A percentile compares a stretch with the other conserved stretches of the same genome.
Conservation (phyloP, 2,888 invertebrate species). For the Aspidapion aeneum region DNA sequence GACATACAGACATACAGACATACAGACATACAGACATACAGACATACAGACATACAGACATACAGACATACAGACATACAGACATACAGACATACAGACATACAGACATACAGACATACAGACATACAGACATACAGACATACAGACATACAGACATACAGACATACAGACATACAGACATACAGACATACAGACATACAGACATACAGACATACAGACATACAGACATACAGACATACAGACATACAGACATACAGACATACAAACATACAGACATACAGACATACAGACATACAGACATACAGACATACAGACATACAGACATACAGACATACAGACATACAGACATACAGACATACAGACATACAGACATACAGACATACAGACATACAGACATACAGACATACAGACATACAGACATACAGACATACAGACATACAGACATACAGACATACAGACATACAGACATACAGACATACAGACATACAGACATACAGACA, state of each 20-base stretch:
- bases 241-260: neutral
- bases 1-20: too few species aligned
- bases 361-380: neutral
- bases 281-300: neutral
- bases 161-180: too few species aligned
- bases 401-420: neutral
- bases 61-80: too few species aligned
- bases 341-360: neutral
- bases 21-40: too few species aligned
- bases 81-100: too few species aligned
- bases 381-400: neutral
- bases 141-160: too few species aligned
- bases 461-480: neutral
- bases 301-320: neutral
- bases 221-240: neutral
- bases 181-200: neutral
- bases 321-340: neutral
- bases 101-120: too few species aligned
- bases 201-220: neutral
- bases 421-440: neutral
- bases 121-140: too few species aligned
- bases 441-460: neutral
- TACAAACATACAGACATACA: neutral
- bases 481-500: neutral
- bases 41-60: too few species aligned